phyloP scores from a whole-genome alignment of 2,113 vertebrate genomes.

The Gallinago jamesoni region DNA sequence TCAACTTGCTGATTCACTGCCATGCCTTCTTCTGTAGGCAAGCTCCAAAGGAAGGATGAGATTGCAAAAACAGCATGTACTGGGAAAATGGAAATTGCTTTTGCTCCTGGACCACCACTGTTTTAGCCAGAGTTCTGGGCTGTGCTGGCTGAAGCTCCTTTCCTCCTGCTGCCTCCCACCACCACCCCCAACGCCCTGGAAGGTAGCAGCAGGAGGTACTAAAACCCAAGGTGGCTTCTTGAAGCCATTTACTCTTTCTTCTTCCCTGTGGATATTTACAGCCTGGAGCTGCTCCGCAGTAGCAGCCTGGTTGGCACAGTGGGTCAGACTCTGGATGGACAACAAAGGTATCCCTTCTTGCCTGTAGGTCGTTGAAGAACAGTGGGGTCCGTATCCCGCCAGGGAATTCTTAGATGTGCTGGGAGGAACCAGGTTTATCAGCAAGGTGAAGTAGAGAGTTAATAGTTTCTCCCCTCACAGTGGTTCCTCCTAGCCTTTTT shows the following conservation, averaged over 20 bases:
- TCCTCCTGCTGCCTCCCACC: neutral
- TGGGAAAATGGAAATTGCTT: constrained; percentile 27
- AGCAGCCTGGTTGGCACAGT: neutral
- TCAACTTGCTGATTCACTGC: constrained; percentile 45
- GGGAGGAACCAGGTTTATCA: neutral
- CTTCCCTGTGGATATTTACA: neutral
- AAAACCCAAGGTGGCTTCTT: neutral
- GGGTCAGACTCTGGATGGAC: neutral
- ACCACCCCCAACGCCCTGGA: too few species aligned
- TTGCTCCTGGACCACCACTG: constrained; percentile 12
- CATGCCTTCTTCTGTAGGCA: constrained; percentile 13
- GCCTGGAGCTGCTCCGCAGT: neutral
- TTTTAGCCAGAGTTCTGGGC: neutral
- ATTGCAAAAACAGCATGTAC: constrained; percentile 55
- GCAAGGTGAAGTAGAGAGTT: neutral
- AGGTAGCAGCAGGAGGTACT: neutral
- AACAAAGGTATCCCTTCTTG: neutral
- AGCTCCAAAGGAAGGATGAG: constrained; percentile 25
- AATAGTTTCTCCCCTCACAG: neutral
- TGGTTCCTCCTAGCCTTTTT: neutral
- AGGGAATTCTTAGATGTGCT: neutral
- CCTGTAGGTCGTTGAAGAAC: neutral
- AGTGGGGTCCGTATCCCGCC: neutral
- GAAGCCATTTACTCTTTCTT: neutral
- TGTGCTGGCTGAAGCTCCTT: neutral